phyloP scores from a whole-genome alignment of 1,140 invertebrate species.

The Drosophila parvula region DNA sequence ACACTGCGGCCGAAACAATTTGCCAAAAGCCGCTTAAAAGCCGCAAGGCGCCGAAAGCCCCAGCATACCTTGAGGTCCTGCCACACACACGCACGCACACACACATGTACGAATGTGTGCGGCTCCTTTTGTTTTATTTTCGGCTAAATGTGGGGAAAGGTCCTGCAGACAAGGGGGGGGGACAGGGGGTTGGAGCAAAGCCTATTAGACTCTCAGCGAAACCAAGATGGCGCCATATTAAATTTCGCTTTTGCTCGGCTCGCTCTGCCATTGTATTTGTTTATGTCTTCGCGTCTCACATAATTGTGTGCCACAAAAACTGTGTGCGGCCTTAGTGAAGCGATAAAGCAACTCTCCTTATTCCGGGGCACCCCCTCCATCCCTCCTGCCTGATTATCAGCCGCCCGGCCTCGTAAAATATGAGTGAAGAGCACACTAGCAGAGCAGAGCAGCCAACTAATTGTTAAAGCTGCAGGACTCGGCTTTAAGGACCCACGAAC shows the following conservation, averaged over 20 bases:
- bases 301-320: constrained; percentile 64
- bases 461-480: constrained; percentile 29
- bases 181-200: constrained; percentile 36
- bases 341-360: constrained; percentile 37
- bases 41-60: constrained; percentile 57
- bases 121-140: constrained; percentile 65
- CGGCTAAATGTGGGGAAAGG: background rate
- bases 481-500: constrained; percentile 15
- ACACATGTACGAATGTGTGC: constrained; percentile 9
- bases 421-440: background rate
- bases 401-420: constrained; percentile 32
- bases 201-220: constrained; percentile 60
- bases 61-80: constrained; percentile 44
- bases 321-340: constrained; percentile 48
- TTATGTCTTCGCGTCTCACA: constrained; percentile 53
- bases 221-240: constrained; percentile 70
- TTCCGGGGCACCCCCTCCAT: background rate
- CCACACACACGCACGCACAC: constrained; percentile 19
- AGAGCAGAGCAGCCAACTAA: constrained; percentile 34
- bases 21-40: constrained; percentile 67
- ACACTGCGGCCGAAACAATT: constrained; percentile 52
- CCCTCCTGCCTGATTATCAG: constrained; percentile 35
- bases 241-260: constrained; percentile 56
- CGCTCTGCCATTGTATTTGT: constrained; percentile 49
- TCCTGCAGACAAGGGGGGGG: too few species aligned